Percentiles rank a stretch among this genome's conserved stretches.
These are phyloP conservation scores for Propithecus deckenii DNA, from an alignment of 2,797 vertebrate genomes.

Conservation along the genomic window DNA sequence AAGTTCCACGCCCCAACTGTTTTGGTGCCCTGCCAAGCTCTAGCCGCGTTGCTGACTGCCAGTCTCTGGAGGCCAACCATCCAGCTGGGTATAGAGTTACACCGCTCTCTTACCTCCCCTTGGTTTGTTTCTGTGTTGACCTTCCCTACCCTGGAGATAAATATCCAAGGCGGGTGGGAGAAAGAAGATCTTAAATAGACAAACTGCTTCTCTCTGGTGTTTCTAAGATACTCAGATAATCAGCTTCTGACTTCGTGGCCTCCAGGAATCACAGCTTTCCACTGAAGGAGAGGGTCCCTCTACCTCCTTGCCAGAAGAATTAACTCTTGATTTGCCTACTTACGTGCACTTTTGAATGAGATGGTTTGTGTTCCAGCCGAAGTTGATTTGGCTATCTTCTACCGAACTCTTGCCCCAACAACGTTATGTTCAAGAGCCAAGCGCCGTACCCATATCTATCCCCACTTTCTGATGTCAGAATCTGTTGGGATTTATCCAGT, in stretches of 20 bases:
- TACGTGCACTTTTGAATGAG: neutral
- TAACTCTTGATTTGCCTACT: conserved; percentile 23
- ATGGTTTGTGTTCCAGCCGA: neutral
- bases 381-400: neutral
- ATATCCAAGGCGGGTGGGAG: neutral
- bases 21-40: neutral
- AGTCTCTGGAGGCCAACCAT: neutral
- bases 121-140: conserved; percentile 64
- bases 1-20: neutral
- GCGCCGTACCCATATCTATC: too few relatives aligned
- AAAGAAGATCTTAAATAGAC: conserved; percentile 38
- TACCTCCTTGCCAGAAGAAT: neutral
- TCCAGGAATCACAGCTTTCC: neutral
- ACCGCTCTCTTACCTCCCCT: conserved; percentile 52
- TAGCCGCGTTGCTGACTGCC: neutral
- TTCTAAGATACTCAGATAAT: conserved; percentile 46
- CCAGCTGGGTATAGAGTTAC: conserved; percentile 30
- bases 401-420: neutral
- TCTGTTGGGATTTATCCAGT: neutral
- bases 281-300: neutral
- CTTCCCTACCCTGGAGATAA: conserved; percentile 60
- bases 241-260: neutral
- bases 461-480: neutral
- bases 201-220: conserved; percentile 10
- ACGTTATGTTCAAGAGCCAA: neutral